Base-by-base conservation (phyloP, 2,113 vertebrate genomes). In the Pagrus major region DNA sequence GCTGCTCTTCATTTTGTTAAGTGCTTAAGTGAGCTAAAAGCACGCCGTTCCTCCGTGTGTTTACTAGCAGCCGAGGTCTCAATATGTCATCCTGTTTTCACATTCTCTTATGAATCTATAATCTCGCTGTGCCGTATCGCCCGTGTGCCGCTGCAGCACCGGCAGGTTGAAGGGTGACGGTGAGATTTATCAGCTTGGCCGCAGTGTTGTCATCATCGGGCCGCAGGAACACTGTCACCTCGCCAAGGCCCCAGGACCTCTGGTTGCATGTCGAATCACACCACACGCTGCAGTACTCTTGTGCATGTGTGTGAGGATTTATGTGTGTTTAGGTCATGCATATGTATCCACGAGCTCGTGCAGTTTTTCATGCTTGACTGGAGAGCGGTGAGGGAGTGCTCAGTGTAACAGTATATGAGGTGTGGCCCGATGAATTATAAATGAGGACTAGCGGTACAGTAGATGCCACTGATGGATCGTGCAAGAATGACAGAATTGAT, bases 341-440 rank as follows among this genome's bases (percentile, higher is more conserved):
- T 65, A 47, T 75, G 52, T 64, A 75, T 42, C 21, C 12, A 25
- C 25, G 12, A 79, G 37, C 72, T 64, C 21, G 1, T 63, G 41
- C 33, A 67, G 74, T 42, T 65, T 58, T 39, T 69, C 33, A 54
- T 25, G n/a, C 66, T 44, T 44, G 56, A 55, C 54, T 80, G 52
- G 47, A 37, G 58, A 51, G 14, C 18, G 49, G 1, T 37, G 33
- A 47, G 23, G 52, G 23, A 52, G 54, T 69, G 74, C 72, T 79
- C 35, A 4, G 58, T 81, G 87, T 85, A 84, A 86, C 74, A 23
- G 59, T 84, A 78, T 75, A 80, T 46, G 59, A 88, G 79, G 79
- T 81, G 86, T 72, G 83, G 85, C 21, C 67, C 65, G 65, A 89
- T 91, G 80, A 90, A 92, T 90, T 76, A 89, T 89, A 76, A 77